Evolutionary conservation across 92 coral and sea anemone species (phyloP), one percentile per base, ranked within the genome.

Genomic region (Metridium senile): DNA sequence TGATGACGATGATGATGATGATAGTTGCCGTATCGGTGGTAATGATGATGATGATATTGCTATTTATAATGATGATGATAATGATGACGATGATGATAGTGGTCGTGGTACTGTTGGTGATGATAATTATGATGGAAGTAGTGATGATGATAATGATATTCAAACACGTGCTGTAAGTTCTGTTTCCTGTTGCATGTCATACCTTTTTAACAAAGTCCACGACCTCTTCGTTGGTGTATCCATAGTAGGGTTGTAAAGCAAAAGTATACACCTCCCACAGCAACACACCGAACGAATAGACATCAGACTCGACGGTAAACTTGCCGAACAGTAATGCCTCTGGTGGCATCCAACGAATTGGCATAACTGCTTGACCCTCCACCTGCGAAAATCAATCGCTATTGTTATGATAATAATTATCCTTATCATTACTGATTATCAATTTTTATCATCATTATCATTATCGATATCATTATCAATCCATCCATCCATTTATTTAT

Each of bases 271-370:
- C 79, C 62, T 95, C 99, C 99, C 99, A 95, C 52, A 95, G 69
- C 0, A 95, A 80, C 27, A 95, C 95, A 11, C 99, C 99, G 45
- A 75, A 95, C 0, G 99, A 89, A 75, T 92, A 95, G 43, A 95
- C 83, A 59, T 95, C 99, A 11, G 99, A 95, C 74, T 92, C 93
- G 11, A 92, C 93, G 0, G 99, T 89, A 39, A 95, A 95, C 62
- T 83, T 87, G 32, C 99, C 99, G 68, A 87, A 86, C 68, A 95
- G 68, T 34, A 95, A 66, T 26, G 99, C 97, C 68, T 95, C 99
- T 0, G 99, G 99, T 7, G 99, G 97, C 86, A 89, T 81, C 99
- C 99, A 95, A 13, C 99, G 93, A 61, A 95, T 91, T 17, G 99
- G 99, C 75, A 95, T 63, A 51, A 91, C 93, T 11, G 96, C 93